Conservation (phyloP, 1,140 invertebrate genomes). For the Oryzaephilus surinamensis region DNA sequence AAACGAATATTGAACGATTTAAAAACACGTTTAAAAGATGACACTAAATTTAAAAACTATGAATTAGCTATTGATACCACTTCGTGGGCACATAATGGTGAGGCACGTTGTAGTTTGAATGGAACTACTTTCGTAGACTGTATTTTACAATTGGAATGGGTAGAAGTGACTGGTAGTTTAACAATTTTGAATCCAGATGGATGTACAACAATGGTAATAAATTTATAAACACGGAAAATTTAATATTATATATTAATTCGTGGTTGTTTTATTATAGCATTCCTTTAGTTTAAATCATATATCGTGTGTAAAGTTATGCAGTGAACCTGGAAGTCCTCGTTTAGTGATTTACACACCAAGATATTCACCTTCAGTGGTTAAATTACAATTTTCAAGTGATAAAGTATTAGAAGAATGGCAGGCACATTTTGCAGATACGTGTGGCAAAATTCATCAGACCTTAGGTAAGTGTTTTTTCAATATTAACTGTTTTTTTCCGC, state of each 20-base stretch:
- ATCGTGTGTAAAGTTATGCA: conserved; percentile 59
- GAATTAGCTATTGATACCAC: conserved; percentile 65
- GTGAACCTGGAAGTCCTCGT: conserved; percentile 63
- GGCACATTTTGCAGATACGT: conserved; percentile 54
- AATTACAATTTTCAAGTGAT: conserved; percentile 65
- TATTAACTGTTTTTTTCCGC: too few species aligned
- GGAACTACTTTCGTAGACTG: conserved; percentile 56
- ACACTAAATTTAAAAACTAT: conserved; percentile 31
- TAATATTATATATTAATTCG: background rate
- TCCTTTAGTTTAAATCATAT: conserved; percentile 59
- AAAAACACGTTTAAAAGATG: conserved; percentile 40
- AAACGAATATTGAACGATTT: conserved; percentile 60
- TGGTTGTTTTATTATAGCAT: conserved; percentile 33
- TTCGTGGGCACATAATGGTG: conserved; percentile 71
- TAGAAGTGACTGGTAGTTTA: conserved; percentile 57
- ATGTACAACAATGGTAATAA: conserved; percentile 53
- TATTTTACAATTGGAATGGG: conserved; percentile 71
- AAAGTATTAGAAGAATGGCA: conserved; percentile 81
- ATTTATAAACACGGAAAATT: background rate
- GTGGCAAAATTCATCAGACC: conserved; percentile 23
- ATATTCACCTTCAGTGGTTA: conserved; percentile 44
- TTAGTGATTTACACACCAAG: conserved; percentile 59
- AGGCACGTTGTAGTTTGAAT: conserved; percentile 57
- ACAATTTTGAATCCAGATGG: conserved; percentile 66
- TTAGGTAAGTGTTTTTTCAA: conserved; percentile 18